Evolutionary conservation across 1,140 invertebrate species (phyloP), one percentile per base, ranked within the genome.

Genomic region (Meloidogyne floridensis): DNA sequence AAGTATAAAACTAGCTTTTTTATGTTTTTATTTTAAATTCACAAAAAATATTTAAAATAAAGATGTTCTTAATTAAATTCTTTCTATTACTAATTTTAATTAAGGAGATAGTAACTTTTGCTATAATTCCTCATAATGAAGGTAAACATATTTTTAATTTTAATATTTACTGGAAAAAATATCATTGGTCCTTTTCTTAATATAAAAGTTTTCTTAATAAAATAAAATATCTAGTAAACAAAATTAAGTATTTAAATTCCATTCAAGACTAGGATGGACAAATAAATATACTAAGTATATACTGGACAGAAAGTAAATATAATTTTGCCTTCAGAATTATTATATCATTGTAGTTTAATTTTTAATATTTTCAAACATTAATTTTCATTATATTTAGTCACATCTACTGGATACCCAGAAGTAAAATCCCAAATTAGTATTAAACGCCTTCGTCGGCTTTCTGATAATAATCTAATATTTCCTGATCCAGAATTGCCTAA

Each of bases 111-210:
- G 2, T 8, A n/a, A 15, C 10, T 32, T 32, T 32, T 6, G 59
- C 15, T 65, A n/a, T 65, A 65, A 65, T 65, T n/a, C 59, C 59
- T 65, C n/a, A 65, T 65, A n/a, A 65, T n/a, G 15, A 65, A n/a
- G 59, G 15, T 65, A 6, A 6, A 47, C 32, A 32, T 32, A 32
- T 32, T 32, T 32, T 32, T 32, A 32, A 32, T 32, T 32, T 32
- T 32, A 32, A 32, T 32, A 32, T 32, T 32, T 32, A 32, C 32
- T 32, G 32, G 32, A 32, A 32, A 32, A 32, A 32, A 32, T 32
- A 32, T 1, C 32, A 32, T 32, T 32, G 32, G 32, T 32, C 32
- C 32, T 32, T 32, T 32, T 32, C 32, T 32, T 32, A 32, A 32
- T 32, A 32, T 32, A 32, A 32, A 32, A 32, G 32, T 32, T 32